A percentile compares a stretch with the other conserved stretches of the same genome.
Conservation (phyloP, 2,888 invertebrate genomes). For the Acanthosepion lycidas region DNA sequence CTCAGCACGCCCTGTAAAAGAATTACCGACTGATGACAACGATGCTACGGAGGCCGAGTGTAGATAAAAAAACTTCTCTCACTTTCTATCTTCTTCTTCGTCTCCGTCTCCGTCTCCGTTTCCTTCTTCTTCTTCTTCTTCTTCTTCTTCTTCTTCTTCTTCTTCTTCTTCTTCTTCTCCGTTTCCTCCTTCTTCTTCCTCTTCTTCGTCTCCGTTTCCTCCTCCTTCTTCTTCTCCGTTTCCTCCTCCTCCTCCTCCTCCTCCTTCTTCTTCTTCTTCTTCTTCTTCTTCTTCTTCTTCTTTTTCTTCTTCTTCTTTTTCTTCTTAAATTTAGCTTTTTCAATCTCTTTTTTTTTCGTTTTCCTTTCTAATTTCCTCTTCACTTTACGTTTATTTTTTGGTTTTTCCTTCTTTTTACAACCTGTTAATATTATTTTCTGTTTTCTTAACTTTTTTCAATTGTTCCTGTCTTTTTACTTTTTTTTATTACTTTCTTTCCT, state of each 20-base stretch:
- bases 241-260: too few relatives aligned
- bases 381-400: too few relatives aligned
- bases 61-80: background rate
- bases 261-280: background rate
- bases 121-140: too few relatives aligned
- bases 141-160: too few relatives aligned
- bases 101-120: background rate
- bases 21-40: background rate
- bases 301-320: too few relatives aligned
- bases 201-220: background rate
- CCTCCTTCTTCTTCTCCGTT: background rate
- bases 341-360: too few relatives aligned
- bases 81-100: background rate
- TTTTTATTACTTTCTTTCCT: background rate
- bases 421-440: too few relatives aligned
- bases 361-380: background rate
- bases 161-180: too few relatives aligned
- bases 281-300: background rate
- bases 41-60: background rate
- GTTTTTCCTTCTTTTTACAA: background rate
- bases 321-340: too few relatives aligned
- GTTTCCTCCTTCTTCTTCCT: too few relatives aligned
- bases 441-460: background rate
- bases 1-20: background rate
- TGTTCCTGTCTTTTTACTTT: background rate